phyloP scores from a whole-genome alignment of 2,888 invertebrate species.

The Parnassius orleans region DNA sequence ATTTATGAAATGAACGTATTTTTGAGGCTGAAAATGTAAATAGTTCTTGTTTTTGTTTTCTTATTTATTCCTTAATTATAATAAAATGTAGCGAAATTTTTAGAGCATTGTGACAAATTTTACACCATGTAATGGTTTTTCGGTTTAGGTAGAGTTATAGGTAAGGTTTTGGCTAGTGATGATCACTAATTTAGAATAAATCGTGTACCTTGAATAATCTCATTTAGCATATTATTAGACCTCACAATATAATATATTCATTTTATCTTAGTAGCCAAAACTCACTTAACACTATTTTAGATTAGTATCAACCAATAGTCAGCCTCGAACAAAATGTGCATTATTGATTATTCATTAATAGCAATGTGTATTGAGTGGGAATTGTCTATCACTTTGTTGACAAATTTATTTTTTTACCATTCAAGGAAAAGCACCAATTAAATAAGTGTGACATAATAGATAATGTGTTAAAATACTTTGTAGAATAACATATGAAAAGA shows the following conservation, averaged over 20 bases:
- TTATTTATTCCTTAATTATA: conserved; percentile 61
- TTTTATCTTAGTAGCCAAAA: conserved; percentile 28
- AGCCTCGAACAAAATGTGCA: conserved; percentile 3
- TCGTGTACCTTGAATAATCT: conserved; percentile 74
- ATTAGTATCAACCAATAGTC: conserved; percentile 1
- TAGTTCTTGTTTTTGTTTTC: conserved; percentile 59
- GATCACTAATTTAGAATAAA: conserved; percentile 55
- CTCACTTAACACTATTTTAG: conserved; percentile 16
- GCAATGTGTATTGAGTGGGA: conserved; percentile 37
- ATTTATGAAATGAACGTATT: conserved; percentile 42
- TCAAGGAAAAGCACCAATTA: conserved; percentile 61
- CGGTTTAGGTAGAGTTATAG: conserved; percentile 31
- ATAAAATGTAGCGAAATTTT: conserved; percentile 41
- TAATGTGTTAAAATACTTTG: conserved; percentile 42
- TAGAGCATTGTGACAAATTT: conserved; percentile 35
- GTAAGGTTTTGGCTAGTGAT: conserved; percentile 56
- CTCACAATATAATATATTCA: conserved; percentile 32
- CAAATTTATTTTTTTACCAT: conserved; percentile 61
- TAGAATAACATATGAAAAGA: conserved; percentile 64
- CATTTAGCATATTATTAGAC: conserved; percentile 56
- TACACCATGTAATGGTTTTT: conserved; percentile 59
- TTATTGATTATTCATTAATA: conserved; percentile 25
- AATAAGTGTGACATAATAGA: conserved; percentile 76
- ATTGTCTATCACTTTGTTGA: conserved; percentile 24
- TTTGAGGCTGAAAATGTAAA: conserved; percentile 70